phyloP scores from a whole-genome alignment of 2,888 invertebrate genomes.

The Sthenelais limicola region DNA sequence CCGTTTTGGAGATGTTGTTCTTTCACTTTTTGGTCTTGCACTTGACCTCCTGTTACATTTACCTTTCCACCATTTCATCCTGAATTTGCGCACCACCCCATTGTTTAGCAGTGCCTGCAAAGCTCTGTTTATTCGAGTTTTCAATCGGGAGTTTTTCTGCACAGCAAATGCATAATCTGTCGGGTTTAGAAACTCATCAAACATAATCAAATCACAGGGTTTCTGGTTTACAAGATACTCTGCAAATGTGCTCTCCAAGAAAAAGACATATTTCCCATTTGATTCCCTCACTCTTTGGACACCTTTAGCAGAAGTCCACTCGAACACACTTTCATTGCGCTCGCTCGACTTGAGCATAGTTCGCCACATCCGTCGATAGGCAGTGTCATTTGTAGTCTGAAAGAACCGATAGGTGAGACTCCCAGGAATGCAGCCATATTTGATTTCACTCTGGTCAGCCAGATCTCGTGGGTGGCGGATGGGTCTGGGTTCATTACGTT shows the following conservation, averaged over 20 bases:
- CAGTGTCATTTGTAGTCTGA: constrained; percentile 30
- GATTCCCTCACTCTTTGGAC: constrained; percentile 26
- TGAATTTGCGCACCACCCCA: constrained; percentile 20
- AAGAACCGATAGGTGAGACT: constrained; percentile 40
- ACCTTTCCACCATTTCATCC: constrained; percentile 40
- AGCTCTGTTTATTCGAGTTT: constrained; percentile 20
- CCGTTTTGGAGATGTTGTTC: neutral
- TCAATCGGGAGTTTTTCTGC: constrained; percentile 21
- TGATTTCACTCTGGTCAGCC: constrained; percentile 34
- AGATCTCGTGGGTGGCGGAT: constrained; percentile 21
- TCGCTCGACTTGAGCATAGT: constrained; percentile 14
- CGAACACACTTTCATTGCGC: constrained; percentile 30
- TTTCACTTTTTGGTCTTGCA: neutral
- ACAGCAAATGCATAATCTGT: constrained; percentile 41
- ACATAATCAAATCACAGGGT: constrained; percentile 38
- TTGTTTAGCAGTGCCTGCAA: neutral
- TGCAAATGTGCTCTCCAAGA: constrained; percentile 42
- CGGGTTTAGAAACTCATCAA: constrained; percentile 40
- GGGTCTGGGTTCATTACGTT: neutral
- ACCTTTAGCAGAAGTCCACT: constrained; percentile 34
- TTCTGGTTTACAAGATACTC: constrained; percentile 29
- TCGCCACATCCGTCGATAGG: constrained; percentile 26
- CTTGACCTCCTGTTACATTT: constrained; percentile 12
- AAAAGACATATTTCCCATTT: constrained; percentile 38
- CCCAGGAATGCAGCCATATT: constrained; percentile 39